Evolutionary conservation across 2,888 invertebrate genomes (phyloP).

Genomic region (Monochamus alternatus): DNA sequence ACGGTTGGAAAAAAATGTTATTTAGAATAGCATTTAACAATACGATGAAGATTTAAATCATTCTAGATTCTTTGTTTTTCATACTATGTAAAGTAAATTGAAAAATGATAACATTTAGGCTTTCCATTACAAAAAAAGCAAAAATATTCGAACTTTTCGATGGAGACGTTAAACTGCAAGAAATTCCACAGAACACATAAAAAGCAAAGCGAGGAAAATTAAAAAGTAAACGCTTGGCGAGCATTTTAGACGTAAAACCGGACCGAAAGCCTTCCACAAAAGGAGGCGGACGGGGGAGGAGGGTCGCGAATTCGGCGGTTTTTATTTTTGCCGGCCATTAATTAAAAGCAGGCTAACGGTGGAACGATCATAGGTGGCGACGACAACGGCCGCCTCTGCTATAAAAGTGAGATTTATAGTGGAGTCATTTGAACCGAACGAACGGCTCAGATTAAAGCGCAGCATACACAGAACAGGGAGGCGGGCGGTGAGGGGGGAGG

Average conservation of each 20-base stretch:
- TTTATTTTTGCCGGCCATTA: slow-evolving; percentile 65
- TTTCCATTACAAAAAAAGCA: too few relatives aligned
- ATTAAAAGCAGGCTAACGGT: slow-evolving; percentile 63
- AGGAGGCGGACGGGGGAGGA: slow-evolving; percentile 44
- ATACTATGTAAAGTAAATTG: too few relatives aligned
- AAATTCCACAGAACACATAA: slow-evolving; percentile 20
- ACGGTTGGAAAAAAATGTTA: too few relatives aligned
- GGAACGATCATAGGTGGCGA: slow-evolving; percentile 64
- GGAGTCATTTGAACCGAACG: slow-evolving; percentile 54
- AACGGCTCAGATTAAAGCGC: slow-evolving; percentile 36
- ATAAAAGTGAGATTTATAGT: slow-evolving; percentile 65
- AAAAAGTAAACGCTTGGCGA: slow-evolving; percentile 49
- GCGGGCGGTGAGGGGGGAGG: background rate
- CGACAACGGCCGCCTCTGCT: slow-evolving; percentile 63
- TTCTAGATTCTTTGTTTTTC: too few relatives aligned
- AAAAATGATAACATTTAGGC: too few relatives aligned
- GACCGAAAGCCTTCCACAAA: slow-evolving; percentile 44
- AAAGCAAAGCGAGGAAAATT: slow-evolving; percentile 32
- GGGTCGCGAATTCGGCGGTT: slow-evolving; percentile 54
- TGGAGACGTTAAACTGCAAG: too few relatives aligned
- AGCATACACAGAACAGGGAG: background rate
- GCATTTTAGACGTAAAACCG: slow-evolving; percentile 51
- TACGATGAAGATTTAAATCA: too few relatives aligned
- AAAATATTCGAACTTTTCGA: too few relatives aligned
- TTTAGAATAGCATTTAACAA: too few relatives aligned